These are phyloP conservation scores for Caenorhabditis remanei DNA, from an alignment of 1,140 invertebrate species.

Conservation along the genomic window DNA sequence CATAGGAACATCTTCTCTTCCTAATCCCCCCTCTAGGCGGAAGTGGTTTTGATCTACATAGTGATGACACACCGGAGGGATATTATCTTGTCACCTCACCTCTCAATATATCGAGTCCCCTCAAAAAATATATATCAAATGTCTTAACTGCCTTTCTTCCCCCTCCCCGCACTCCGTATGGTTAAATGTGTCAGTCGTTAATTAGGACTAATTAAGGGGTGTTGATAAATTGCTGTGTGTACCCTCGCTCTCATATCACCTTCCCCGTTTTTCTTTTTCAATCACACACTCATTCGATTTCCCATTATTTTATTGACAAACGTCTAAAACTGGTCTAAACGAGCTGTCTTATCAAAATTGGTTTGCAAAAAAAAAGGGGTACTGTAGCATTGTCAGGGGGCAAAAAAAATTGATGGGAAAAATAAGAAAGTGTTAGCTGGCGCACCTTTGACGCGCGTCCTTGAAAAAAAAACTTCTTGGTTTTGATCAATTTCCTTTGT, in stretches of 20 bases:
- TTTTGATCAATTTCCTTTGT: no score
- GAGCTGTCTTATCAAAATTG: no score
- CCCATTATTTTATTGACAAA: neutral
- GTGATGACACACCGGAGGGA: neutral
- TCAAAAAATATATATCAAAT: neutral
- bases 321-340: no score
- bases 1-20: slow-evolving; percentile 3
- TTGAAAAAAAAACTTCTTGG: no score
- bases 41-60: neutral
- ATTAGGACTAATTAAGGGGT: slow-evolving; percentile 37
- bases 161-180: no score
- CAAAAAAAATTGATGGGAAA: no score
- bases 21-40: neutral
- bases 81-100: slow-evolving; percentile 44
- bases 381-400: no score
- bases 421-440: no score
- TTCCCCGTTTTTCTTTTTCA: no score
- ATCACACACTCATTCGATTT: neutral
- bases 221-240: slow-evolving; percentile 29
- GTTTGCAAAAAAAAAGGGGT: no score
- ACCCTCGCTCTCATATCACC: no score
- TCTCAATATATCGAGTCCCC: neutral
- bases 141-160: neutral
- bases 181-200: slow-evolving; percentile 32
- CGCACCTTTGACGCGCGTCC: no score